These are phyloP conservation scores for Eristalinus aeneus DNA, from an alignment of 2,888 invertebrate genomes.

Conservation along the genomic window DNA sequence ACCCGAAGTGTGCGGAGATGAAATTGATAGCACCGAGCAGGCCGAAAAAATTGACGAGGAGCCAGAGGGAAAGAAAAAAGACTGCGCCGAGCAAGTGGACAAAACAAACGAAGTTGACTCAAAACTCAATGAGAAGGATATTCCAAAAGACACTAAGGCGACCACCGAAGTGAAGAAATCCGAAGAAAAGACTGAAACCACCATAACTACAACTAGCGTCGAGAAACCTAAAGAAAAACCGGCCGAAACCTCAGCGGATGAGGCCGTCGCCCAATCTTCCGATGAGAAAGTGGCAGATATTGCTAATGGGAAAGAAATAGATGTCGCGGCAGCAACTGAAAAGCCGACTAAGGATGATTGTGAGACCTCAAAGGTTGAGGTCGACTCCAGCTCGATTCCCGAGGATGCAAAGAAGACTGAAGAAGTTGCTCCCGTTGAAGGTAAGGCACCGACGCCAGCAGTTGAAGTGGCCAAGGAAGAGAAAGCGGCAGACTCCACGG, in stretches of 20 bases:
- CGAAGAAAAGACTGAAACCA: constrained; percentile 52
- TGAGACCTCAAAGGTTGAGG: constrained; percentile 13
- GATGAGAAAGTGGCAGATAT: constrained; percentile 21
- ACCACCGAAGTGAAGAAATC: constrained; percentile 11
- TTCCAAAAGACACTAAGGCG: constrained; percentile 7
- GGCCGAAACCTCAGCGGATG: constrained; percentile 19
- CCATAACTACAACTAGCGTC: constrained; percentile 28
- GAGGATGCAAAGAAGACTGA: constrained; percentile 34
- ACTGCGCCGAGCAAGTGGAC: constrained; percentile 48
- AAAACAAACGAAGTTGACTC: constrained; percentile 72
- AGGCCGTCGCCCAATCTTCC: constrained; percentile 4
- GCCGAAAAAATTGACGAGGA: constrained; percentile 75
- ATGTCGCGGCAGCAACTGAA: constrained; percentile 3
- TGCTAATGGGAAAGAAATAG: constrained; percentile 9
- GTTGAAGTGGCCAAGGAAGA: constrained; percentile 36
- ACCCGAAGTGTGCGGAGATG: not conserved
- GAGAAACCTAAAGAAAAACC: constrained; percentile 46
- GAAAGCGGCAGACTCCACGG: constrained; percentile 1
- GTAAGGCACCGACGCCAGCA: constrained; percentile 52
- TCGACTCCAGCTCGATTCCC: constrained; percentile 68
- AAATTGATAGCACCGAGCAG: constrained; percentile 73
- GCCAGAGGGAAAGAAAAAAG: constrained; percentile 41
- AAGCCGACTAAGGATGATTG: constrained; percentile 6
- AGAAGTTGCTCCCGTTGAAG: constrained; percentile 44
- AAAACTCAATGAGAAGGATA: constrained; percentile 69